phyloP scores from a whole-genome alignment of 1,140 invertebrate genomes.

The Danaus melanippus region DNA sequence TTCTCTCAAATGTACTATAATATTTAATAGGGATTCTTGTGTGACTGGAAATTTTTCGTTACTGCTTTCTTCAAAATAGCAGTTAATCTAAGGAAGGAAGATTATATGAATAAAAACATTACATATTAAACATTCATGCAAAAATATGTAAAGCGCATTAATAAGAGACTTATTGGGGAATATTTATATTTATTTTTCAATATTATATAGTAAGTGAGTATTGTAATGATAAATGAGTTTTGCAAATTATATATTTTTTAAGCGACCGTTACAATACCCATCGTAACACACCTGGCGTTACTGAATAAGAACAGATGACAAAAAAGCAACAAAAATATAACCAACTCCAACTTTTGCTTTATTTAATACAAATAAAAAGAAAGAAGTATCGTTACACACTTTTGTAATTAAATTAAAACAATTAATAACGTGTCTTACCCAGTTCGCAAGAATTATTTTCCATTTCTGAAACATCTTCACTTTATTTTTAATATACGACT shows the following conservation, averaged over 20 bases:
- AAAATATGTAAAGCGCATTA: too few species aligned
- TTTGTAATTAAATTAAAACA: neutral
- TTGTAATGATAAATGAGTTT: too few species aligned
- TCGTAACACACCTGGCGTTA: conserved; percentile 15
- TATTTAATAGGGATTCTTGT: conserved; percentile 39
- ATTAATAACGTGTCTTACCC: conserved; percentile 39
- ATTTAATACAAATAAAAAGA: too few species aligned
- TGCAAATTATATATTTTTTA: too few species aligned
- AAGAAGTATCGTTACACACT: too few species aligned
- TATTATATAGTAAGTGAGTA: too few species aligned
- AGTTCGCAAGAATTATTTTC: conserved; percentile 55
- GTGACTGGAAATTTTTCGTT: conserved; percentile 32
- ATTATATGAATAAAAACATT: neutral
- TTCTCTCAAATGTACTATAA: conserved; percentile 51
- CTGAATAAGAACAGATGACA: neutral
- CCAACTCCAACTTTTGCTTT: too few species aligned
- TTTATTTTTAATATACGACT: conserved; percentile 9
- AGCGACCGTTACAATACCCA: too few species aligned
- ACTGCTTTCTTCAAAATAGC: conserved; percentile 43
- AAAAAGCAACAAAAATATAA: too few species aligned
- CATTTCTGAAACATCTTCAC: conserved; percentile 51
- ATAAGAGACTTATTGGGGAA: too few species aligned
- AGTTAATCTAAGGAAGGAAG: conserved; percentile 49
- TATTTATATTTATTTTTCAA: too few species aligned
- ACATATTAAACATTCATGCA: too few species aligned